Percentiles rank a stretch among this genome's conserved stretches.
Conservation (phyloP, 2,888 invertebrate species). For the Campoplex capitator region DNA sequence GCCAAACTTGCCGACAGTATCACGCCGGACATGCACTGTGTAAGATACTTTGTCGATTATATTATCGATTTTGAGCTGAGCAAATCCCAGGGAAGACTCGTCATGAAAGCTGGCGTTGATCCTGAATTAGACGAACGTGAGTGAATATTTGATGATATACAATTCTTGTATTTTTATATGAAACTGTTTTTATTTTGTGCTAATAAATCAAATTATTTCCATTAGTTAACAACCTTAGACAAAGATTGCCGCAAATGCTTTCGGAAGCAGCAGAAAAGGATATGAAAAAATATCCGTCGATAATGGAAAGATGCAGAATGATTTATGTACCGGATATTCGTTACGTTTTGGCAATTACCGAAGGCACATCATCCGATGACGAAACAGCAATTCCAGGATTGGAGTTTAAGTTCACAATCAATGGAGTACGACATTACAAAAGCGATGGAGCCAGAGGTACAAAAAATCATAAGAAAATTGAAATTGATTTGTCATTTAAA, state of each 20-base stretch:
- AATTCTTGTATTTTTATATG: too few species aligned
- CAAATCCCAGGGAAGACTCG: slow-evolving; percentile 88
- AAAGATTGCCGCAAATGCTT: slow-evolving; percentile 90
- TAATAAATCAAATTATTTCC: neutral
- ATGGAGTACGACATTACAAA: slow-evolving; percentile 90
- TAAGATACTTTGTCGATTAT: slow-evolving; percentile 90
- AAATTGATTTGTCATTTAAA: slow-evolving; percentile 16
- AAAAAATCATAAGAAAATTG: slow-evolving; percentile 16
- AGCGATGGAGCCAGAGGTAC: slow-evolving; percentile 88
- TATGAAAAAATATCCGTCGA: slow-evolving; percentile 88
- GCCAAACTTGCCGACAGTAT: slow-evolving; percentile 81
- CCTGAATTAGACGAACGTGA: slow-evolving; percentile 90
- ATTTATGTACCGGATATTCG: slow-evolving; percentile 91
- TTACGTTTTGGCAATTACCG: slow-evolving; percentile 91
- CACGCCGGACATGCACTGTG: slow-evolving; percentile 85
- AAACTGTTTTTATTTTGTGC: too few species aligned
- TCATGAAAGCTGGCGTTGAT: slow-evolving; percentile 91
- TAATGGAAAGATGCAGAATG: slow-evolving; percentile 89
- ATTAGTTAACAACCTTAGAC: slow-evolving; percentile 89
- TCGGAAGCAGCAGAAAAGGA: slow-evolving; percentile 90
- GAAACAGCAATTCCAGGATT: slow-evolving; percentile 88
- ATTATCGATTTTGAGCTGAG: slow-evolving; percentile 90
- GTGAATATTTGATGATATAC: neutral
- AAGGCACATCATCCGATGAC: slow-evolving; percentile 84
- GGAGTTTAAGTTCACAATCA: slow-evolving; percentile 90